These are phyloP conservation scores for Scrobipalpa costella DNA, from an alignment of 2,888 invertebrate genomes.

Conservation along the genomic window DNA sequence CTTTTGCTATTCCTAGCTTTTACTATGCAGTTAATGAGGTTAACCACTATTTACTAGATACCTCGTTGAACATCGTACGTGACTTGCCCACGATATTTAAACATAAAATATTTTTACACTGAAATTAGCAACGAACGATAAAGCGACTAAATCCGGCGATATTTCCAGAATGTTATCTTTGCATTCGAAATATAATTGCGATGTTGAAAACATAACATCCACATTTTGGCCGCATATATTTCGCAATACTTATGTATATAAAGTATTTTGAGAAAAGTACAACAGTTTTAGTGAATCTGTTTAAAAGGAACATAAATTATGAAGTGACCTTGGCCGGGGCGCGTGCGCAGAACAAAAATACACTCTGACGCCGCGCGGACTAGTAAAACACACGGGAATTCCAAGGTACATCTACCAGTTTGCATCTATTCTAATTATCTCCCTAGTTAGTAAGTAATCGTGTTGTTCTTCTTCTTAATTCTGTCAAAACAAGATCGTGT, in stretches of 20 bases:
- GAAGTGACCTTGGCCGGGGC: conserved; percentile 53
- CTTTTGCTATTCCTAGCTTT: too few relatives aligned
- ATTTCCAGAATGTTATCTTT: background rate
- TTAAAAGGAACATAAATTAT: background rate
- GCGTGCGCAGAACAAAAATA: conserved; percentile 47
- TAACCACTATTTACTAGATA: background rate
- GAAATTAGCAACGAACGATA: background rate
- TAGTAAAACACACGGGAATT: background rate
- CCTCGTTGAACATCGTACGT: background rate
- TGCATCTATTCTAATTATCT: too few relatives aligned
- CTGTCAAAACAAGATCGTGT: too few relatives aligned
- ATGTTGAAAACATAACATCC: background rate
- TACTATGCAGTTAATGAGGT: background rate
- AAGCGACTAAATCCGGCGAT: background rate
- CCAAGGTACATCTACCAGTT: background rate
- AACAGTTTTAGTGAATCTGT: background rate
- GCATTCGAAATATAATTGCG: background rate
- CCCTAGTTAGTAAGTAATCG: too few relatives aligned
- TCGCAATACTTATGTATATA: background rate
- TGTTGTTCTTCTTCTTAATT: too few relatives aligned
- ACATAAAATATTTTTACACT: background rate
- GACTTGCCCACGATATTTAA: background rate
- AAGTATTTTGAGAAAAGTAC: background rate
- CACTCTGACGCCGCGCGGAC: background rate
- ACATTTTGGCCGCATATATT: background rate